Base-by-base conservation (phyloP, 2,888 invertebrate genomes). In the Prosapia bicincta region DNA sequence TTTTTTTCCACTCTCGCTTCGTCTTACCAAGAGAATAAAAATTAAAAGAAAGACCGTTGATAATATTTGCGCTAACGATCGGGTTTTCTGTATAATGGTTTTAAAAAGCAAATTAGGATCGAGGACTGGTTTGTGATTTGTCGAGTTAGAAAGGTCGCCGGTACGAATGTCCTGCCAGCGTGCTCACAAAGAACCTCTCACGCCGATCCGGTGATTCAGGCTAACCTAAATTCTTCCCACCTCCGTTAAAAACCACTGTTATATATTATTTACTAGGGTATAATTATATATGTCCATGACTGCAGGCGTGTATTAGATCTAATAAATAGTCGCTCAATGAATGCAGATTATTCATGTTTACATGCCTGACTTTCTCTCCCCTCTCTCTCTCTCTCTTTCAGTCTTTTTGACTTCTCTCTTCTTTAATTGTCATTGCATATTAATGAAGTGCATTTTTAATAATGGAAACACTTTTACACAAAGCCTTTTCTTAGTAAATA, bases 371-470 rank as follows among this genome's bases (percentile, higher is more conserved):
- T 9, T 66, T 26, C 26, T 26, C 13, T 5, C 26, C 66, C 13
- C 66, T 66, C 66, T 66, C 66, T 66, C 66, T 66, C 66, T 66
- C 66, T 66, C 66, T 66, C 66, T 9, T 23, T 20, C 66, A 20
- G 20, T 66, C 66, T 66, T 23, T 66, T 13, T 9, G 30, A 5
- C 13, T 23, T 66, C 66, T 66, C 66, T 66, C 66, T 66, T n/a
- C n/a, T n/a, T n/a, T n/a, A n/a, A n/a, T n/a, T n/a, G n/a, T n/a
- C n/a, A n/a, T n/a, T n/a, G n/a, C n/a, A n/a, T n/a, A n/a, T n/a
- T n/a, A n/a, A n/a, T n/a, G n/a, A n/a, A n/a, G n/a, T n/a, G n/a
- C n/a, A n/a, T n/a, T n/a, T n/a, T n/a, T n/a, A n/a, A n/a, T n/a
- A n/a, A n/a, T n/a, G n/a, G n/a, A n/a, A n/a, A n/a, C n/a, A n/a